phyloP scores from a whole-genome alignment of 2,797 vertebrate genomes.

The Aeoliscus strigatus region DNA sequence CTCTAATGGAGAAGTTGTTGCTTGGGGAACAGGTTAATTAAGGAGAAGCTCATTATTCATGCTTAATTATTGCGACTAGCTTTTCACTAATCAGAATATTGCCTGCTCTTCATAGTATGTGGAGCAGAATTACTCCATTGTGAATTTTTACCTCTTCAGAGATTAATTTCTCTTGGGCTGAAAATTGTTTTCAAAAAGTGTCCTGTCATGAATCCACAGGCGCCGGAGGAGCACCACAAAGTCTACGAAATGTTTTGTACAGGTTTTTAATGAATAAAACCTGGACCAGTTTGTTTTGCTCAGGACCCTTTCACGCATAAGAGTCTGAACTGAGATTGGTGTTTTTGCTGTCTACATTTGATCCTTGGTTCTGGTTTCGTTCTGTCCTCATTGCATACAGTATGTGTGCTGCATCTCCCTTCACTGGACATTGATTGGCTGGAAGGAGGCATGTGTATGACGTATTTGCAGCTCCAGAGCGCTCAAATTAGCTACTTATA shows the following conservation, averaged over 20 bases:
- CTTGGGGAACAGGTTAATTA: slow-evolving; percentile 64
- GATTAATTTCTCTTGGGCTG: slow-evolving; percentile 29
- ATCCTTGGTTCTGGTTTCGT: too few species aligned
- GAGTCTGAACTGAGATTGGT: too few species aligned
- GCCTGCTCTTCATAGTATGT: slow-evolving; percentile 31
- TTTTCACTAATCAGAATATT: slow-evolving; percentile 52
- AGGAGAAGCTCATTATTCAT: slow-evolving; percentile 59
- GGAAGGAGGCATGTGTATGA: too few species aligned
- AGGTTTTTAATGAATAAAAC: slow-evolving; percentile 8
- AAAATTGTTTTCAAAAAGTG: slow-evolving; percentile 27
- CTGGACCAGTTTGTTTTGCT: background rate
- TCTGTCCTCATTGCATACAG: too few species aligned
- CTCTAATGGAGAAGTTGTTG: slow-evolving; percentile 38
- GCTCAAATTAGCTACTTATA: too few species aligned
- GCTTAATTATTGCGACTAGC: slow-evolving; percentile 64
- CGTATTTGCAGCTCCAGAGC: too few species aligned
- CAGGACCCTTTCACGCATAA: too few species aligned
- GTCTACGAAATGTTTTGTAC: slow-evolving; percentile 3
- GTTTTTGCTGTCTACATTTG: too few species aligned
- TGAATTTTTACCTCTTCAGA: slow-evolving; percentile 19
- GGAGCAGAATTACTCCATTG: slow-evolving; percentile 25
- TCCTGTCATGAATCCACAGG: slow-evolving; percentile 5
- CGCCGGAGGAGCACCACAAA: slow-evolving; percentile 1
- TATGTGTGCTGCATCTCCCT: too few species aligned
- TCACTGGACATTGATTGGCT: too few species aligned